Evolutionary conservation across 2,113 vertebrate species (phyloP).

Genomic region (Herpailurus yagouaroundi): DNA sequence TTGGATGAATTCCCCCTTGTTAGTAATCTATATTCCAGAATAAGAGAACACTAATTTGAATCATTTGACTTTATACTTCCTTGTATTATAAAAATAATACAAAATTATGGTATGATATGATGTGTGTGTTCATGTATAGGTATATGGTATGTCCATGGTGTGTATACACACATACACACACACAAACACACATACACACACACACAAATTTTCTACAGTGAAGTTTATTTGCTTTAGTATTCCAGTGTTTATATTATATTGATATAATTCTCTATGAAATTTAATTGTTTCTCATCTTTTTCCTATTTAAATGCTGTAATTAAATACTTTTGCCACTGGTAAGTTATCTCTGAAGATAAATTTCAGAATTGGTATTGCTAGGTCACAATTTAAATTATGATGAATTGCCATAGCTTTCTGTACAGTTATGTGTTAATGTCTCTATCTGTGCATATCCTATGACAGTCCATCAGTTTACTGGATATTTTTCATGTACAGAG

Average conservation of each 20-base stretch:
- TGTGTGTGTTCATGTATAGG: neutral
- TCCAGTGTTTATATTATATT: neutral
- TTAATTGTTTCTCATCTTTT: neutral
- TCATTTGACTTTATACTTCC: slow-evolving; percentile 18
- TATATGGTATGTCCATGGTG: neutral
- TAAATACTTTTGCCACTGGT: neutral
- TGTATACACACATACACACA: neutral
- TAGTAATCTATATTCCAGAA: neutral
- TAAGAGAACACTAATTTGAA: neutral
- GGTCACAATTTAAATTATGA: slow-evolving; percentile 1
- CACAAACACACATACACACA: neutral
- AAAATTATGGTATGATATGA: neutral
- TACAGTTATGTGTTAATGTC: neutral
- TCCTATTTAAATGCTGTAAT: neutral
- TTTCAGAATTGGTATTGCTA: neutral
- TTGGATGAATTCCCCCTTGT: neutral
- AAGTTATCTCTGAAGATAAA: neutral
- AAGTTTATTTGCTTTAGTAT: neutral
- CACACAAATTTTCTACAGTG: neutral
- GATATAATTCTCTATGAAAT: neutral
- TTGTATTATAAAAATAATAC: neutral
- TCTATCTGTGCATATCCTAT: neutral
- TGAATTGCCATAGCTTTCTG: neutral
- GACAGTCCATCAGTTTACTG: neutral
- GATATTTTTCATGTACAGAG: neutral